Evolutionary conservation across 2,888 invertebrate species (phyloP).

Genomic region (Trachelus iudaicus): DNA sequence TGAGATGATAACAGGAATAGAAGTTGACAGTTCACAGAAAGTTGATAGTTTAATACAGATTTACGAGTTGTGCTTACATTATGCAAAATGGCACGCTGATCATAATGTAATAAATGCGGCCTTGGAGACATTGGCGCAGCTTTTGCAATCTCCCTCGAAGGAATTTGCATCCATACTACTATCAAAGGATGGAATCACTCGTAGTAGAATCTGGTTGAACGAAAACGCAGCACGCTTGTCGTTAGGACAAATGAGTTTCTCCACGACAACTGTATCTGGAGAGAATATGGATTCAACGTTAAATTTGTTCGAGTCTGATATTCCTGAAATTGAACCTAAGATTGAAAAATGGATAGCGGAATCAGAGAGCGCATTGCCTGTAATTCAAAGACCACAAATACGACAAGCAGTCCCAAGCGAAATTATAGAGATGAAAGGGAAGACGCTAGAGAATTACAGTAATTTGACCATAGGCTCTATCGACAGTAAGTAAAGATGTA

Average conservation of each 20-base stretch:
- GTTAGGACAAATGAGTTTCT: constrained; percentile 45
- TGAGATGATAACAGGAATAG: constrained; percentile 30
- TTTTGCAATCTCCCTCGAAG: constrained; percentile 68
- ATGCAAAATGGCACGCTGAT: constrained; percentile 75
- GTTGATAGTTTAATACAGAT: constrained; percentile 69
- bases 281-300: constrained; percentile 41
- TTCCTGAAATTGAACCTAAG: constrained; percentile 50
- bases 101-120: constrained; percentile 91
- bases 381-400: constrained; percentile 26
- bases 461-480: constrained; percentile 46
- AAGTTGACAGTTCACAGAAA: constrained; percentile 36
- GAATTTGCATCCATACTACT: constrained; percentile 63
- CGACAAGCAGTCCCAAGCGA: constrained; percentile 29
- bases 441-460: constrained; percentile 46
- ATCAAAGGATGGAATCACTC: constrained; percentile 63
- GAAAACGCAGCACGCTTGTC: constrained; percentile 33
- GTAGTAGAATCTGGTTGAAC: constrained; percentile 45
- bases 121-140: constrained; percentile 75
- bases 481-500: constrained; percentile 44
- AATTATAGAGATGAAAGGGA: constrained; percentile 42
- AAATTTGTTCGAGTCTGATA: constrained; percentile 48
- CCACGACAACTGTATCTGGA: constrained; percentile 42
- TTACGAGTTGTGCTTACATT: constrained; percentile 81
- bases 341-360: constrained; percentile 55
- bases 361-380: constrained; percentile 34